A percentile compares a stretch with the other conserved stretches of the same genome.
Evolutionary conservation across 1,140 invertebrate species (phyloP).

Genomic region (Hypsibius dujardini): DNA sequence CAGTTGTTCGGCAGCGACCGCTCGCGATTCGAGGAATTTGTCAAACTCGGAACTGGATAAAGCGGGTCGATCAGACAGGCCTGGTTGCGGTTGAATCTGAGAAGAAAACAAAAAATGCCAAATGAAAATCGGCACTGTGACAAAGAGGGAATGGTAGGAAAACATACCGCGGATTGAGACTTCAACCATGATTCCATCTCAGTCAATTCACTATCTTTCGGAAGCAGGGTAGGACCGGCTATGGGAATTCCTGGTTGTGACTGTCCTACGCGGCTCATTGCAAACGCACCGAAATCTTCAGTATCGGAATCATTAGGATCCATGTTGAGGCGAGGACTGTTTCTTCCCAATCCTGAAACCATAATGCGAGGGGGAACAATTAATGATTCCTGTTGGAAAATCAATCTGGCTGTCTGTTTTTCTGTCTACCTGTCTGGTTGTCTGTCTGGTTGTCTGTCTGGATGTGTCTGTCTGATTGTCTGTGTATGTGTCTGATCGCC

Average conservation of each 20-base stretch:
- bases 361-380: no score
- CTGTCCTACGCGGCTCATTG: slow-evolving; percentile 28
- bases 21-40: slow-evolving; percentile 67
- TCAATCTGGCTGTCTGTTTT: no score
- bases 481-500: no score
- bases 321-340: no score
- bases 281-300: slow-evolving; percentile 27
- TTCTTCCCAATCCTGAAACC: no score
- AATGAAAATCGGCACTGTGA: not conserved
- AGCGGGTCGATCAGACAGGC: slow-evolving; percentile 30
- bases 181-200: slow-evolving; percentile 77
- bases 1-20: slow-evolving; percentile 47
- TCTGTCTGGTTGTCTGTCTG: no score
- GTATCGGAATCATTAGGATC: no score
- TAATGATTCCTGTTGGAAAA: no score
- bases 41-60: slow-evolving; percentile 77
- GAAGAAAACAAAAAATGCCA: slow-evolving; percentile 20
- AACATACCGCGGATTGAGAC: slow-evolving; percentile 1
- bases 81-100: slow-evolving; percentile 8
- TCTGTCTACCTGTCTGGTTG: no score
- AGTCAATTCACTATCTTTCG: slow-evolving; percentile 68
- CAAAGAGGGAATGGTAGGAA: no score
- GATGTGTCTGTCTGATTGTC: no score
- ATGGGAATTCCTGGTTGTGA: slow-evolving; percentile 21
- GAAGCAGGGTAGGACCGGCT: slow-evolving; percentile 37